Conservation (phyloP, 2,888 invertebrate species). For the Rotaria magnacalcarata region DNA sequence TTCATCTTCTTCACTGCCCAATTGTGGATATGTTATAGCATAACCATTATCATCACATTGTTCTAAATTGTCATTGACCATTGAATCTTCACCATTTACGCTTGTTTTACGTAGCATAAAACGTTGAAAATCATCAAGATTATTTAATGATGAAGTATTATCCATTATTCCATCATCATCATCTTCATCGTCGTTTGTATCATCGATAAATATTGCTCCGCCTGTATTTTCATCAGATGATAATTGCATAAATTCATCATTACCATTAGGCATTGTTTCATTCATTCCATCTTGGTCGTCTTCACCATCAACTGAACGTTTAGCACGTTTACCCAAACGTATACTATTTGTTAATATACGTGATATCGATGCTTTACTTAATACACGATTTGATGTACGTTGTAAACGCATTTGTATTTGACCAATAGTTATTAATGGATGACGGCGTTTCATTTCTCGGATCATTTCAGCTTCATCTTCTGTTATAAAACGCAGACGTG, state of each 20-base stretch:
- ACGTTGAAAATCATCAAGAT: slow-evolving; percentile 36
- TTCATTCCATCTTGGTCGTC: not conserved
- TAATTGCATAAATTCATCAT: not conserved
- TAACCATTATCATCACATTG: slow-evolving; percentile 17
- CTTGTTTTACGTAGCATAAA: slow-evolving; percentile 13
- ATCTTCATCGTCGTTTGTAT: not conserved
- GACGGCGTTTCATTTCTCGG: slow-evolving; percentile 33
- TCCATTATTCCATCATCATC: not conserved
- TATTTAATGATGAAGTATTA: not conserved
- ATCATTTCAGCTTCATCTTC: slow-evolving; percentile 35
- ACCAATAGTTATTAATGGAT: slow-evolving; percentile 27
- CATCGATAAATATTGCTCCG: not conserved
- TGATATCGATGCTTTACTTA: slow-evolving; percentile 35
- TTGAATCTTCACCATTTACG: not conserved
- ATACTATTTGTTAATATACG: slow-evolving; percentile 37
- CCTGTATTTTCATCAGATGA: not conserved
- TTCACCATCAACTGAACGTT: not conserved
- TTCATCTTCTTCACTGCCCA: slow-evolving; percentile 31
- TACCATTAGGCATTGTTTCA: not conserved
- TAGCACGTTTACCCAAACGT: slow-evolving; percentile 27
- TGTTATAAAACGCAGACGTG: slow-evolving; percentile 20
- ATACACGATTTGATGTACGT: slow-evolving; percentile 31
- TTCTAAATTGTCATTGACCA: not conserved
- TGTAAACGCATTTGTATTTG: slow-evolving; percentile 33
- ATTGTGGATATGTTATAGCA: not conserved